Evolutionary conservation across 2,113 vertebrate genomes (phyloP).

Genomic region (Nibea coibor): DNA sequence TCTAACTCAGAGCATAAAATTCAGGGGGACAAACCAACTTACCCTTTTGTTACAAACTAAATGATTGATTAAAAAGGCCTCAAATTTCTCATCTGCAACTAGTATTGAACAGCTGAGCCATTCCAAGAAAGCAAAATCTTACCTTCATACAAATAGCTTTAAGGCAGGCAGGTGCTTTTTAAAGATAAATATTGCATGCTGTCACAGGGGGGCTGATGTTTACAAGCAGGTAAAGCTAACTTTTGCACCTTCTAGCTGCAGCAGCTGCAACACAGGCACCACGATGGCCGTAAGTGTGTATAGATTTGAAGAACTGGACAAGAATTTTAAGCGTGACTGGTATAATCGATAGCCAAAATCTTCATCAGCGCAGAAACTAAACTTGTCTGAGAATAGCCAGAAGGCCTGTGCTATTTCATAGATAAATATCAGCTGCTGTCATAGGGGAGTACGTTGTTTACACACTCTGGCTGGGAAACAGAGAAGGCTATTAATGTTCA

Average conservation of each 20-base stretch:
- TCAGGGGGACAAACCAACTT: not conserved
- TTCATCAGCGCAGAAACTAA: conserved; percentile 52
- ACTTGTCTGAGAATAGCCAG: conserved; percentile 48
- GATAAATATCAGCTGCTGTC: conserved; percentile 71
- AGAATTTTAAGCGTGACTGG: conserved; percentile 25
- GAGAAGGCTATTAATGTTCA: conserved; percentile 34
- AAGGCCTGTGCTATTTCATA: conserved; percentile 54
- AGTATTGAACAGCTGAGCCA: conserved; percentile 2
- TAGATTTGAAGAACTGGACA: conserved; percentile 14
- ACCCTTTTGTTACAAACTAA: not conserved
- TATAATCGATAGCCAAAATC: conserved; percentile 53
- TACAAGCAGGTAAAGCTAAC: conserved; percentile 11
- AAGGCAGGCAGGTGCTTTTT: conserved; percentile 41
- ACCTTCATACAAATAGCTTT: conserved; percentile 28
- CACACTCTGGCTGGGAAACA: conserved; percentile 56
- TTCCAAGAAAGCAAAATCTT: not conserved
- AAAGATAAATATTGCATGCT: conserved; percentile 40
- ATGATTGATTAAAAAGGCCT: not conserved
- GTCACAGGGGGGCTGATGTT: conserved; percentile 20
- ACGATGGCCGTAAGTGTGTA: not conserved
- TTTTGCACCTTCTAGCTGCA: conserved; percentile 24
- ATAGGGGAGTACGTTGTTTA: conserved; percentile 62
- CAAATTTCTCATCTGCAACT: conserved; percentile 5
- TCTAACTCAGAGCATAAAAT: conserved; percentile 22
- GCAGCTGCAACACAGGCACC: not conserved